Evolutionary conservation across 2,888 invertebrate species (phyloP).

Genomic region (Opisthograptis luteolata): DNA sequence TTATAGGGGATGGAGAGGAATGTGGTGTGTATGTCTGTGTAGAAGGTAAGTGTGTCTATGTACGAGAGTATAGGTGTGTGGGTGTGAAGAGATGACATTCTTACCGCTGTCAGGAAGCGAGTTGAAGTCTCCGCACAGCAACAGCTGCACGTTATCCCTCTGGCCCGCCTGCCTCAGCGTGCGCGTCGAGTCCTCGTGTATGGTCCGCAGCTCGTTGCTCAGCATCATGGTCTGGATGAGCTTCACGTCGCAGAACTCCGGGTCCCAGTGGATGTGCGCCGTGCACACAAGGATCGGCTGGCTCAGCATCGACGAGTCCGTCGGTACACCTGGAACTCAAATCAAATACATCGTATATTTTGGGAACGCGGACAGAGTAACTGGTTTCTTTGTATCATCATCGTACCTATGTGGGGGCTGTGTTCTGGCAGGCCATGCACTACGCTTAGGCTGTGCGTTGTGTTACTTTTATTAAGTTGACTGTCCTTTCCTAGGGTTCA

Average conservation of each 20-base stretch:
- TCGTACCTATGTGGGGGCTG: too few relatives aligned
- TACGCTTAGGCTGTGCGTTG: too few relatives aligned
- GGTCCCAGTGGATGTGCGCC: conserved; percentile 99
- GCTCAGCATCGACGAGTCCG: conserved; percentile 89
- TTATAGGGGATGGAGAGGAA: too few relatives aligned
- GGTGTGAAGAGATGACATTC: conserved; percentile 34
- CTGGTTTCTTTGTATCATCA: not conserved
- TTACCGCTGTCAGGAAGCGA: conserved; percentile 97
- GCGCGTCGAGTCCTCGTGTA: conserved; percentile 93
- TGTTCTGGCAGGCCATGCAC: too few relatives aligned
- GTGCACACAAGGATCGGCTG: conserved; percentile 98
- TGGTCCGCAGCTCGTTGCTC: conserved; percentile 95
- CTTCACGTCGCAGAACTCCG: conserved; percentile 99
- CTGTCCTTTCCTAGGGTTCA: too few relatives aligned
- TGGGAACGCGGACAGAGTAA: not conserved
- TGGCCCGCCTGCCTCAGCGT: conserved; percentile 89
- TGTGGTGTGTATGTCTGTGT: not conserved
- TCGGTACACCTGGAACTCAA: conserved; percentile 84
- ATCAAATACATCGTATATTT: not conserved
- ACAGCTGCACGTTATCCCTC: conserved; percentile 93
- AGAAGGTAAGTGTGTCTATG: too few relatives aligned
- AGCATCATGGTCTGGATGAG: conserved; percentile 99
- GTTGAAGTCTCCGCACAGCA: conserved; percentile 99
- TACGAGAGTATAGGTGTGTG: not conserved
- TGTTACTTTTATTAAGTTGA: too few relatives aligned